Conservation (phyloP, 1,140 invertebrate species). For the Monomorium pharaonis region DNA sequence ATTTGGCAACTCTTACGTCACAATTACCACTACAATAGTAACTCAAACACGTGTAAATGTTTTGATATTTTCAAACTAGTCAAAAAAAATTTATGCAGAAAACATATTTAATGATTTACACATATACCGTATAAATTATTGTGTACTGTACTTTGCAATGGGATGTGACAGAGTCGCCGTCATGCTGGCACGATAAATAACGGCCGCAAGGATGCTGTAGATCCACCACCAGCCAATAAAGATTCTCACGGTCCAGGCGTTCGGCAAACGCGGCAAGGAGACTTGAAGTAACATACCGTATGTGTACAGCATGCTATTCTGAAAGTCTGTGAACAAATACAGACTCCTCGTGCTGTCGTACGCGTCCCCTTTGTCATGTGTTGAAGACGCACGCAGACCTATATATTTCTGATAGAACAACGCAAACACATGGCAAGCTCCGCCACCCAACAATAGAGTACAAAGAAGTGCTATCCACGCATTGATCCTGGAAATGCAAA, state of each 20-base stretch:
- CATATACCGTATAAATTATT: neutral
- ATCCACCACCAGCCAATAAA: conserved; percentile 94
- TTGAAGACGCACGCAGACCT: conserved; percentile 64
- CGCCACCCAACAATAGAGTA: conserved; percentile 86
- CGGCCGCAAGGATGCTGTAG: conserved; percentile 91
- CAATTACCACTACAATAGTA: no score
- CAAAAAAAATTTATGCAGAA: neutral
- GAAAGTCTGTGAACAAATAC: conserved; percentile 89
- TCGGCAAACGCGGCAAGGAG: conserved; percentile 90
- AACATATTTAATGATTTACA: no score
- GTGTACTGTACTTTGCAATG: conserved; percentile 86
- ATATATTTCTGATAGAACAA: conserved; percentile 80
- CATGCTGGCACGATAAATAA: conserved; percentile 92
- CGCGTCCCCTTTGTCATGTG: conserved; percentile 73
- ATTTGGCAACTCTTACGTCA: no score
- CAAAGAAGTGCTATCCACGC: conserved; percentile 88
- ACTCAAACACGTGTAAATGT: neutral
- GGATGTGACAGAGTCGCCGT: conserved; percentile 93
- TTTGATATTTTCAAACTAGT: neutral
- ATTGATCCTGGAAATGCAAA: conserved; percentile 84
- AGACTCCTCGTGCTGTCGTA: conserved; percentile 81
- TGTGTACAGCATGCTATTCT: conserved; percentile 91
- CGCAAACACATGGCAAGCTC: conserved; percentile 86
- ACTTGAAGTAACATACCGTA: conserved; percentile 92
- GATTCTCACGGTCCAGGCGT: conserved; percentile 91